Conservation (phyloP, 2,113 vertebrate species). For the Odocoileus hemionus region DNA sequence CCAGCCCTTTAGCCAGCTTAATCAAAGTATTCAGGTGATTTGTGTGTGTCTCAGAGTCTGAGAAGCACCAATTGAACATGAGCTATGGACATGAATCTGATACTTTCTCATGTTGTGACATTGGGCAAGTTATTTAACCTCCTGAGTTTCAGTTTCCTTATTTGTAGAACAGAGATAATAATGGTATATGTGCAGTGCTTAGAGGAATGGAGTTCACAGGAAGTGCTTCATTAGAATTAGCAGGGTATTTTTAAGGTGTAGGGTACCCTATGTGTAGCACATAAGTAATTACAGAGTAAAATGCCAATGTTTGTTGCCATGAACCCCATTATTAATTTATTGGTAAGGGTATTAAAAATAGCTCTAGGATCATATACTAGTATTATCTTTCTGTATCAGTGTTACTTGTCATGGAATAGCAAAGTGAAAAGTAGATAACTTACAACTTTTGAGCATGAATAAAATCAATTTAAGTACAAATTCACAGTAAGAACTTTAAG, state of each 20-base stretch:
- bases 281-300: background rate
- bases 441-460: background rate
- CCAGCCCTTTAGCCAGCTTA: background rate
- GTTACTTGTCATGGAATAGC: background rate
- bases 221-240: background rate
- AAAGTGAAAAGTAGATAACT: background rate
- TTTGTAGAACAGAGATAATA: background rate
- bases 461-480: background rate
- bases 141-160: background rate
- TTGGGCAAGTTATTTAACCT: background rate
- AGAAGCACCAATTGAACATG: background rate
- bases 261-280: background rate
- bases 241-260: background rate
- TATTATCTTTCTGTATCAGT: background rate
- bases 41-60: background rate
- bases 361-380: background rate
- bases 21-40: background rate
- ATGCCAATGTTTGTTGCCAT: background rate
- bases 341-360: background rate
- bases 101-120: background rate
- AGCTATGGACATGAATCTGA: background rate
- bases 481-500: background rate
- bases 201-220: background rate
- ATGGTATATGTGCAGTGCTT: background rate
- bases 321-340: background rate